Conservation (phyloP, 2,797 vertebrate species). For the Micrastur ruficollis region DNA sequence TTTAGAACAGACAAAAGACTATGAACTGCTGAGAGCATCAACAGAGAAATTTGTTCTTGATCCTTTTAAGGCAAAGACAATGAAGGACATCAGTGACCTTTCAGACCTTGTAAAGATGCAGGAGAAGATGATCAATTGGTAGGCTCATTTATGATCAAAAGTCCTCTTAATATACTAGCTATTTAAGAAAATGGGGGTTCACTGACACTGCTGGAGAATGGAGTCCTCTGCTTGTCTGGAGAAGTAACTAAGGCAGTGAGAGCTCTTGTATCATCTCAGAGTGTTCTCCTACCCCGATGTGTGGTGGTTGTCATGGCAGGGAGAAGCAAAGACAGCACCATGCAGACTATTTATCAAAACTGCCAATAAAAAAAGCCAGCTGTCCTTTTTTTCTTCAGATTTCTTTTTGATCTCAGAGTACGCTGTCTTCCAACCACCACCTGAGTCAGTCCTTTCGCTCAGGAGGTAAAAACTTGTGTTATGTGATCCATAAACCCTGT, state of each 20-base stretch:
- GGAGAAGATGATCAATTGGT: slow-evolving; percentile 76
- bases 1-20: slow-evolving; percentile 74
- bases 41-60: slow-evolving; percentile 86
- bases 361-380: neutral
- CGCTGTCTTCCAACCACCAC: neutral
- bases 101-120: slow-evolving; percentile 83
- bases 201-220: neutral
- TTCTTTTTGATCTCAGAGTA: neutral
- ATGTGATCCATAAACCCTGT: neutral
- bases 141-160: slow-evolving; percentile 60
- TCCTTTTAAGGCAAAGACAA: slow-evolving; percentile 84
- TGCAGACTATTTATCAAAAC: neutral
- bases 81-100: slow-evolving; percentile 85
- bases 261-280: neutral
- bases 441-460: neutral
- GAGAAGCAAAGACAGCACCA: neutral
- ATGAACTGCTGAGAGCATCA: slow-evolving; percentile 67
- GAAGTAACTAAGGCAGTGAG: neutral
- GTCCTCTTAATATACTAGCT: neutral
- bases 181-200: neutral
- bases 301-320: neutral
- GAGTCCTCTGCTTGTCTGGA: neutral
- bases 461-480: neutral
- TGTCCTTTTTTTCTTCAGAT: neutral
- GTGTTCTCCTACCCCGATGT: rapidly evolving